Evolutionary conservation across 2,113 vertebrate genomes (phyloP).

Genomic region (Pomatostomus ruficeps): DNA sequence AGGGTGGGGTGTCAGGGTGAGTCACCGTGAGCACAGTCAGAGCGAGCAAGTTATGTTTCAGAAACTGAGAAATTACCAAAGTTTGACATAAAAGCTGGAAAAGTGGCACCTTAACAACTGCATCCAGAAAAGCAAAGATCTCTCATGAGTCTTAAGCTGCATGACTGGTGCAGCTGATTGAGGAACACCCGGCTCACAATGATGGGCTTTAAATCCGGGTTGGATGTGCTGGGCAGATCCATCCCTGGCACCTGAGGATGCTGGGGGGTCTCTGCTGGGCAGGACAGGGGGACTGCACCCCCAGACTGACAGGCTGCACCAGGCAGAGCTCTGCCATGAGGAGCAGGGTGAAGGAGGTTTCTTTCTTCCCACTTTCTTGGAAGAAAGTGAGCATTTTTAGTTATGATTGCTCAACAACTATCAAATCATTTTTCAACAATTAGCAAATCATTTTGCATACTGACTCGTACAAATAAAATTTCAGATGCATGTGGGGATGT

Average conservation of each 20-base stretch:
- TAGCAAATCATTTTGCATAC: neutral
- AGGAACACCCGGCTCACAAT: rapidly evolving
- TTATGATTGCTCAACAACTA: neutral
- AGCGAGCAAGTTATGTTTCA: neutral
- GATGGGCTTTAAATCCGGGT: rapidly evolving
- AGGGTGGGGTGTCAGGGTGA: rapidly evolving
- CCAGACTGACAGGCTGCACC: rapidly evolving
- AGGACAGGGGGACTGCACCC: neutral
- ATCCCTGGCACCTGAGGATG: no score
- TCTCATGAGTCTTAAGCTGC: neutral
- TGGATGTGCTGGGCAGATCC: neutral
- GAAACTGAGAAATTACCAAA: neutral
- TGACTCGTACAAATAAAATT: neutral
- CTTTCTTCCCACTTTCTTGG: neutral
- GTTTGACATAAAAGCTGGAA: neutral
- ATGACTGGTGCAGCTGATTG: neutral
- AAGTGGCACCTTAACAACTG: neutral
- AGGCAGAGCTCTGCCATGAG: neutral
- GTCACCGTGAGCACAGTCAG: neutral
- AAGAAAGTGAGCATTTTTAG: neutral
- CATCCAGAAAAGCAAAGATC: neutral
- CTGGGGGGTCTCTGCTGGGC: rapidly evolving
- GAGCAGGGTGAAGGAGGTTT: neutral
- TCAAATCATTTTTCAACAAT: neutral
- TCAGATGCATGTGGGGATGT: neutral